These are phyloP conservation scores for Sebastes wilsoni DNA, from an alignment of 2,797 vertebrate species.

Conservation along the genomic window DNA sequence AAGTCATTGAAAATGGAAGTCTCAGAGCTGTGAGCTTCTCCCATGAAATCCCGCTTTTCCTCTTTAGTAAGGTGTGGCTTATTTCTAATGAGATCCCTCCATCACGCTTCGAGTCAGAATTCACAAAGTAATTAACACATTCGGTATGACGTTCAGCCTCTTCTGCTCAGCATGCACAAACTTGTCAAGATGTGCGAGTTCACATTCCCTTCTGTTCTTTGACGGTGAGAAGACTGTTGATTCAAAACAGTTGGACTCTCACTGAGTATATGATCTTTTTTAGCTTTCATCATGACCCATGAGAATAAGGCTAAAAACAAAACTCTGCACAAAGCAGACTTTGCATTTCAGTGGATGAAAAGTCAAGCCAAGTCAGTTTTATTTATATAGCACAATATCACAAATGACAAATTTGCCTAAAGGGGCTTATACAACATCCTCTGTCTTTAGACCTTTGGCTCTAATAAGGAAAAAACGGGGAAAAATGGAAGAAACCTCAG, in stretches of 20 bases:
- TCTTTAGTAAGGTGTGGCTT: constrained; percentile 57
- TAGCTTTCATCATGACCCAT: neutral
- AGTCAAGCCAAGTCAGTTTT: neutral
- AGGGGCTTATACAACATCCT: neutral
- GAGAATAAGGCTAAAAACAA: neutral
- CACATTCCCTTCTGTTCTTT: neutral
- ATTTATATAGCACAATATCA: neutral
- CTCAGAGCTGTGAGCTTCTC: constrained; percentile 57
- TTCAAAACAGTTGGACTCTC: neutral
- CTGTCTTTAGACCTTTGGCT: neutral
- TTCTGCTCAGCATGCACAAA: constrained; percentile 19
- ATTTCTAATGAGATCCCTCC: constrained; percentile 64
- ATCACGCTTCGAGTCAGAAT: constrained; percentile 44
- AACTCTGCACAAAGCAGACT: neutral
- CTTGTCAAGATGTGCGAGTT: constrained; percentile 26
- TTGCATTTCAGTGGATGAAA: neutral
- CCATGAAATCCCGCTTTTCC: constrained; percentile 69
- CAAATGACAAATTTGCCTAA: neutral
- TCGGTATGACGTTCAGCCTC: constrained; percentile 2
- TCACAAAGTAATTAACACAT: constrained; percentile 70
- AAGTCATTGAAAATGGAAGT: constrained; percentile 74
- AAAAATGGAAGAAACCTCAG: neutral
- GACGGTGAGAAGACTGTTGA: neutral
- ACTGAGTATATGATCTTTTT: neutral
- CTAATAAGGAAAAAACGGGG: neutral